phyloP scores from a whole-genome alignment of 1,140 invertebrate genomes.

The Artemia franciscana region DNA sequence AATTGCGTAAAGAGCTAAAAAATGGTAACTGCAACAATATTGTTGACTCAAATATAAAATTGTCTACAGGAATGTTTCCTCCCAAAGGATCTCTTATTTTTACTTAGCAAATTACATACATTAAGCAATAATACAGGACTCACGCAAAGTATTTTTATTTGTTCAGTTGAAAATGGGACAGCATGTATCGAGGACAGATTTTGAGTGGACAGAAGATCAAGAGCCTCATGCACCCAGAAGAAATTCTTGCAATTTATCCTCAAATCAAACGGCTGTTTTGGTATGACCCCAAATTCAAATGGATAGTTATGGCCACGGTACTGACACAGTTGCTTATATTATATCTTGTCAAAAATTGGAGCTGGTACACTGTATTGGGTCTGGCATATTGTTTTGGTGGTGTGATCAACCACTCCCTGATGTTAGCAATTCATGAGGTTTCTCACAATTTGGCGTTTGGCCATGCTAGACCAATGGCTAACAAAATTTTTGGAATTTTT shows the following conservation, averaged over 20 bases:
- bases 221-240: conserved; percentile 90
- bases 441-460: conserved; percentile 93
- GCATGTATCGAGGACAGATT: conserved; percentile 59
- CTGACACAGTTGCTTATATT: conserved; percentile 52
- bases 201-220: conserved; percentile 88
- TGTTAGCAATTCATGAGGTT: conserved; percentile 87
- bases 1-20: no score
- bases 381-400: conserved; percentile 81
- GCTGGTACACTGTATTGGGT: conserved; percentile 45
- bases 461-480: conserved; percentile 52
- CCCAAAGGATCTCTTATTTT: no score
- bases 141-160: no score
- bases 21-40: no score
- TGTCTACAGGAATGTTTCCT: no score
- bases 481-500: conserved; percentile 73
- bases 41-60: no score
- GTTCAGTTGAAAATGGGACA: no score
- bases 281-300: conserved; percentile 75
- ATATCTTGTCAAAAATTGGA: conserved; percentile 43
- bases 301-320: conserved; percentile 62
- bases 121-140: no score
- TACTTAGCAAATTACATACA: no score
- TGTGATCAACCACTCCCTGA: conserved; percentile 92
- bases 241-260: no score
- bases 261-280: conserved; percentile 89